Conservation (phyloP, 1,140 invertebrate genomes). For the Mercenaria mercenaria region DNA sequence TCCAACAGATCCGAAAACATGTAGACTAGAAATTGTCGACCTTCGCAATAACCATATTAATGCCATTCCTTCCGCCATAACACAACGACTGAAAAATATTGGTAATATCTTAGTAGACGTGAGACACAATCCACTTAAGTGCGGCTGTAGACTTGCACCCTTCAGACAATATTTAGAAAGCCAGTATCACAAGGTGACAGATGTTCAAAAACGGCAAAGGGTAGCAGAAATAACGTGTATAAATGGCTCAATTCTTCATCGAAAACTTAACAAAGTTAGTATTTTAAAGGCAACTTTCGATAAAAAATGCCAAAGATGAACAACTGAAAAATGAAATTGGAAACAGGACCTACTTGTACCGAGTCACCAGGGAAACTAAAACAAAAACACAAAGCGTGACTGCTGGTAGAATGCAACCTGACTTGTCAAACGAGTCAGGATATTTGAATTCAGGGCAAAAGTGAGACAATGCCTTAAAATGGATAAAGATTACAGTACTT, state of each 20-base stretch:
- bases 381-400: too few species aligned
- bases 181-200: not conserved
- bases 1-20: slow-evolving; percentile 32
- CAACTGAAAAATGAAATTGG: too few species aligned
- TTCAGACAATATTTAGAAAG: slow-evolving; percentile 48
- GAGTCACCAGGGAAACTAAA: too few species aligned
- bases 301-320: slow-evolving; percentile 35
- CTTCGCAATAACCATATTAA: slow-evolving; percentile 21
- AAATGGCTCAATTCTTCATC: not conserved
- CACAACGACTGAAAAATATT: slow-evolving; percentile 10
- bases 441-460: too few species aligned
- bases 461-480: too few species aligned
- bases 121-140: slow-evolving; percentile 36
- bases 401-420: too few species aligned
- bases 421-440: too few species aligned
- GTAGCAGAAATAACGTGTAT: slow-evolving; percentile 41
- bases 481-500: too few species aligned
- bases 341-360: too few species aligned
- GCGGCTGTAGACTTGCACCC: not conserved
- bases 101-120: slow-evolving; percentile 50
- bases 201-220: not conserved
- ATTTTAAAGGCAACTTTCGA: slow-evolving; percentile 44
- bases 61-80: not conserved
- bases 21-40: slow-evolving; percentile 35
- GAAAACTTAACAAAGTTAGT: not conserved